Evolutionary conservation across 2,113 vertebrate species (phyloP), one percentile per base, ranked within the genome.

Genomic region (Cromileptes altivelis): DNA sequence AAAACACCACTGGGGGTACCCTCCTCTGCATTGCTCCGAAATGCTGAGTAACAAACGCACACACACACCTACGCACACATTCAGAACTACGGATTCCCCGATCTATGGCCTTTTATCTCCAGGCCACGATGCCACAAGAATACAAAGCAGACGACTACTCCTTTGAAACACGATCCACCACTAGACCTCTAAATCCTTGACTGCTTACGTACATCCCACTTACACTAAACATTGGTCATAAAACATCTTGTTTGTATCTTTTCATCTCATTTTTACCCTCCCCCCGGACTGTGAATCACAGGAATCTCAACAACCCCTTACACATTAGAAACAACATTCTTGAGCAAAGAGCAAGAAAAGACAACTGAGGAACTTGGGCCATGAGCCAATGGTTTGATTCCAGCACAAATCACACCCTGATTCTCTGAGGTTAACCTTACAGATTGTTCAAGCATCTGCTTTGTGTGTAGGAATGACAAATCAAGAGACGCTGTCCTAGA

Each of bases 131-230:
- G 71, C 84, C 89, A 85, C 73, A 78, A 78, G 78, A 78, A 92
- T 83, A 90, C 75, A 86, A 81, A 90, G 58, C 89, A 93, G 89
- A 91, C 79, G 62, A 70, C 72, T 65, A 65, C 73, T 86, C 60
- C 82, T 90, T 92, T 94, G 92, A 93, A 94, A 92, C 72, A 27
- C 10, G 65, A 94, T 89, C 85, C 81, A 69, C 70, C 42, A 17
- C 79, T 21, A 77, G 74, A 61, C 64, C 69, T 73, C 75, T 70
- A 92, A 84, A 92, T 92, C 85, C 55, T 56, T 19, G 33, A 87
- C 45, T 67, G 86, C 81, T 92, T 87, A 81, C 21, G 53, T 84
- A 70, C 67, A 80, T 78, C 78, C 77, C 68, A 83, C 49, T 83
- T 87, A 83, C 62, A 71, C 69, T 79, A 86, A 91, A 93, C 86